Base-by-base conservation (phyloP, 2,888 invertebrate species). In the Meganola albula region DNA sequence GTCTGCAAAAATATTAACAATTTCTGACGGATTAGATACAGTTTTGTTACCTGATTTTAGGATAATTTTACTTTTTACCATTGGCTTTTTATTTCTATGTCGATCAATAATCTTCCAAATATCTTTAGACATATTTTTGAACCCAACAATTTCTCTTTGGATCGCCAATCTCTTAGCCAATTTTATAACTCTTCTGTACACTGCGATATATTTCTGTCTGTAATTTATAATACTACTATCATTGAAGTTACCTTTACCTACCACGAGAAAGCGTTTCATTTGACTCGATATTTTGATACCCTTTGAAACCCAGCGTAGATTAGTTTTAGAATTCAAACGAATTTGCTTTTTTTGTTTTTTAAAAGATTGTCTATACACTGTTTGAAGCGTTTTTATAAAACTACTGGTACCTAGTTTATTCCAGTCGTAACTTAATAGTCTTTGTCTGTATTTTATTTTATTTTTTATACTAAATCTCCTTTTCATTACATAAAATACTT, bases 381-480 rank as follows among this genome's bases (percentile, higher is more conserved):
- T 16, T 5, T 6, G 4, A 5, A 16, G 16, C 4, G 4, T 5
- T 5, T 16, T 16, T 16, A 16, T 16, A 16, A 16, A 16, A 16
- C 16, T 6, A 16, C 6, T 16, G 4, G 6, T 16, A 5, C 16
- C 16, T 16, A 16, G 6, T 5, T 16, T 16, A 16, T 4, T 6
- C 16, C 16, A 16, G 40, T 42, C 37, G 37, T 45, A 51, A 53
- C n/a, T n/a, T n/a, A n/a, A n/a, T n/a, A n/a, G n/a, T n/a, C n/a
- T n/a, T n/a, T n/a, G n/a, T n/a, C n/a, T n/a, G n/a, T n/a, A n/a
- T n/a, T n/a, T n/a, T n/a, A n/a, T n/a, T n/a, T 56, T 51, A 55
- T 62, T 67, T 68, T 64, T 53, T 57, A 68, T 67, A 64, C 57
- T 65, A 63, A 65, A 54, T n/a, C n/a, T n/a, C n/a, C n/a, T n/a